Evolutionary conservation across 2,797 vertebrate species (phyloP).

Genomic region (Mastacembelus armatus): DNA sequence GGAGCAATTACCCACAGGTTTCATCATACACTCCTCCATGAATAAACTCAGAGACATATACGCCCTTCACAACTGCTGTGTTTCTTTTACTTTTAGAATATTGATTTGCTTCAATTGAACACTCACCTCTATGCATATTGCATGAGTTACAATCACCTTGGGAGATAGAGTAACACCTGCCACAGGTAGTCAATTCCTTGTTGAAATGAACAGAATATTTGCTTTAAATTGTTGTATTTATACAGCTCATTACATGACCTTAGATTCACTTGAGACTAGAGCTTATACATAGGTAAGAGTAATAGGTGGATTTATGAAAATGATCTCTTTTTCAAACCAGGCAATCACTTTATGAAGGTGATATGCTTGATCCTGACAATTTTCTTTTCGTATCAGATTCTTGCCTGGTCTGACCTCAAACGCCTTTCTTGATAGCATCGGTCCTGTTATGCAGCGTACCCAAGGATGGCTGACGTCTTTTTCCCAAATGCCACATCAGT

Average conservation of each 20-base stretch:
- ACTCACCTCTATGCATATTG: constrained; percentile 63
- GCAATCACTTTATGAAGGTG: constrained; percentile 23
- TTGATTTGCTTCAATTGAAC: constrained; percentile 64
- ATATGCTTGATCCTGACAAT: constrained; percentile 39
- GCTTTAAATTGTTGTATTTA: constrained; percentile 46
- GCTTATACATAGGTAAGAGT: constrained; percentile 6
- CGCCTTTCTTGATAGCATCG: constrained; percentile 45
- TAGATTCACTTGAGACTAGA: constrained; percentile 13
- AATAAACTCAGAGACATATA: constrained; percentile 82
- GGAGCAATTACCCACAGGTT: constrained; percentile 75
- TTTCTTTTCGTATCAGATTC: constrained; percentile 20
- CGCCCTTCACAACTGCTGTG: constrained; percentile 68
- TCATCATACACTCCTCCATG: constrained; percentile 77
- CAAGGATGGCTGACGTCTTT: constrained; percentile 43
- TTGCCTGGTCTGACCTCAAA: constrained; percentile 46
- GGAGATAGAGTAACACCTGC: constrained; percentile 50
- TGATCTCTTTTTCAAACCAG: constrained; percentile 18
- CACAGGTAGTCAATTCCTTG: constrained; percentile 44
- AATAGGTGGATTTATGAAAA: constrained; percentile 35
- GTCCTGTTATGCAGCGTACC: constrained; percentile 33
- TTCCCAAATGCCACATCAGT: constrained; percentile 64
- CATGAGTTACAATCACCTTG: constrained; percentile 70
- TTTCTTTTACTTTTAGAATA: constrained; percentile 71
- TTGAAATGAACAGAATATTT: constrained; percentile 41
- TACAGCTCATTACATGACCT: constrained; percentile 40